Conservation (phyloP, 1,140 invertebrate genomes). For the Bicyclus anynana region DNA sequence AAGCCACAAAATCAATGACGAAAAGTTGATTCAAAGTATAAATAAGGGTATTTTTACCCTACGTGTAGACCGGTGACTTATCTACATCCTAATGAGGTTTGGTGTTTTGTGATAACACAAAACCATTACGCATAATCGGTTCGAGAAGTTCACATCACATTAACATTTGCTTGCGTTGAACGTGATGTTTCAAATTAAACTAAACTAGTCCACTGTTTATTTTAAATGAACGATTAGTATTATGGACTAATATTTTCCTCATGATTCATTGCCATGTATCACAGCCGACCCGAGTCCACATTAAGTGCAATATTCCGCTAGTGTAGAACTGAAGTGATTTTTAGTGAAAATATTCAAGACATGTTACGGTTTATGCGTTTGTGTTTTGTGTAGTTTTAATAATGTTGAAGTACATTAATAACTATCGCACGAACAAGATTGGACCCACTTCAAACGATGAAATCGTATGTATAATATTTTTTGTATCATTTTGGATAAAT, state of each 20-base stretch:
- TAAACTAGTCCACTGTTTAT: constrained; percentile 44
- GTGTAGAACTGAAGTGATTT: neutral
- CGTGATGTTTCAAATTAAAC: constrained; percentile 46
- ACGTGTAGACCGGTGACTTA: constrained; percentile 15
- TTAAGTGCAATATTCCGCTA: constrained; percentile 22
- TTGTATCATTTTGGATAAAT: neutral
- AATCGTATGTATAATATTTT: constrained; percentile 42
- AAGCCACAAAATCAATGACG: constrained; percentile 4
- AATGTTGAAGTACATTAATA: constrained; percentile 52
- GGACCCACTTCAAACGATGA: constrained; percentile 34
- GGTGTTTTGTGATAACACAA: constrained; percentile 37
- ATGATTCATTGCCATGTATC: constrained; percentile 42
- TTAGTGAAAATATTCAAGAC: neutral
- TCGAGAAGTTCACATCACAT: constrained; percentile 38
- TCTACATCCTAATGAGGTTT: constrained; percentile 34
- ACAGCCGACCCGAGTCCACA: neutral
- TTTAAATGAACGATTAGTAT: constrained; percentile 58
- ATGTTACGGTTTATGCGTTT: constrained; percentile 27
- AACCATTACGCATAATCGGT: constrained; percentile 46
- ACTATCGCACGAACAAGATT: constrained; percentile 45
- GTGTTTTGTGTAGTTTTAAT: constrained; percentile 24
- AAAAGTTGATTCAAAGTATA: neutral
- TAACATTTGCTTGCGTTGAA: constrained; percentile 31
- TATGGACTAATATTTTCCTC: constrained; percentile 61
- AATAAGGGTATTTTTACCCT: neutral